Base-by-base conservation (phyloP, 2,113 vertebrate species). In the Polyodon spathula region DNA sequence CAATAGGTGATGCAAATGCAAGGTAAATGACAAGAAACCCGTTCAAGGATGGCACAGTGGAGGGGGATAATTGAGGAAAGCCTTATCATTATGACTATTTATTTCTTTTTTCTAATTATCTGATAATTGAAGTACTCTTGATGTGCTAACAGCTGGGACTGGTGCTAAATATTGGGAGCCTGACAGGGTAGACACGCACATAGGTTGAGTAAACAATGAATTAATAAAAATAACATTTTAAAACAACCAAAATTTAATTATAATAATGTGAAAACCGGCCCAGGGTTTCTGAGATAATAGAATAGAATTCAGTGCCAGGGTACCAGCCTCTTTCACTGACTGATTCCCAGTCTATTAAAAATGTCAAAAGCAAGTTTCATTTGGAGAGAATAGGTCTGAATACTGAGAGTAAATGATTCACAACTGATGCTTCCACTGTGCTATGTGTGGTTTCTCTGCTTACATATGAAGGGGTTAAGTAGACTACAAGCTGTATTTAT, bases 1-100 rank as follows among this genome's bases (percentile, higher is more conserved):
- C 85, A 86, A 88, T 84, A 78, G 78, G 76, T 80, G 75, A 85
- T 80, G 82, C 73, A 86, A 85, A 90, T 84, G 76, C 64, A 69
- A 82, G 79, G 78, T 80, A 84, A 84, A 84, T 80, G 79, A 72
- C 77, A 76, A 77, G 71, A 78, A 86, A 82, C 71, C 77, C 72
- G 74, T 73, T 71, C 67, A 64, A 64, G 76, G 71, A 79, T 58
- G 73, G 68, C 70, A 65, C 65, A 75, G 5, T 8, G 37, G 53
- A 55, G 17, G 16, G 53, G 53, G 27, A 55, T 55, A 38, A 38
- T 16, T 9, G 53, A 6, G 17, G n/a, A 56, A 61, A 68, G 66
- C 27, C 27, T 27, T 27, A 27, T 3, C 0, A 2, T 38, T 56
- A 12, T 9, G 56, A 10, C 0, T 7, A 8, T 37, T 63, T 68